Base-by-base conservation (phyloP, 2,888 invertebrate species). In the Bombylius major region DNA sequence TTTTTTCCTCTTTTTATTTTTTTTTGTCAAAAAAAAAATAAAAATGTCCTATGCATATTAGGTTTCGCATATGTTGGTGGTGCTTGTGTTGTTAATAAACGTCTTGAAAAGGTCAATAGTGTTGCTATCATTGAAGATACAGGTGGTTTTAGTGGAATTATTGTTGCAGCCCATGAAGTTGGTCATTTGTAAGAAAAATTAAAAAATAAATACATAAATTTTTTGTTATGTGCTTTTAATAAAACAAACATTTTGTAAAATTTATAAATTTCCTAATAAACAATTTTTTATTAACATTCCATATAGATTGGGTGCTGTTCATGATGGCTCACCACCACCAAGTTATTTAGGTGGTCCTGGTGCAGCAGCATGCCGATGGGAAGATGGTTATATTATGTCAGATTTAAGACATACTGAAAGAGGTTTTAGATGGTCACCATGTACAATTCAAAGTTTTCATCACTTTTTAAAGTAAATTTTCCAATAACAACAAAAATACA, bases 91-190 rank as follows among this genome's bases (percentile, higher is more conserved):
- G 94, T 95, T 61, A 94, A 95, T 79, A 94, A 94, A 72, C 80
- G 94, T 64, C 79, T 94, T 64, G 93, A 94, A 79, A 95, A 95
- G 77, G 94, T 94, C 64, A 95, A 95, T 78, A 92, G 91, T 57
- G 94, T 94, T 58, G 94, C 94, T 66, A 95, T 95, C 68, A 94
- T 95, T 70, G 94, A 95, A 76, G 94, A 95, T 71, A 94, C 94
- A 45, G 94, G 94, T 63, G 94, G 94, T 63, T 95, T 94, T 78
- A 93, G 93, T 66, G 94, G 94, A 60, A 94, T 95, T 70, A 95
- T 95, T 69, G 94, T 95, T 4, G 94, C 94, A 58, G 94, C 94
- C 62, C 94, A 95, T 73, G 94, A 95, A 87, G 92, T 94, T 65
- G 94, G 94, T 65, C 94, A 95, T 80, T 82, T 95, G 93, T 94